Base-by-base conservation (phyloP, 2,113 vertebrate genomes). In the Lutjanus erythropterus region DNA sequence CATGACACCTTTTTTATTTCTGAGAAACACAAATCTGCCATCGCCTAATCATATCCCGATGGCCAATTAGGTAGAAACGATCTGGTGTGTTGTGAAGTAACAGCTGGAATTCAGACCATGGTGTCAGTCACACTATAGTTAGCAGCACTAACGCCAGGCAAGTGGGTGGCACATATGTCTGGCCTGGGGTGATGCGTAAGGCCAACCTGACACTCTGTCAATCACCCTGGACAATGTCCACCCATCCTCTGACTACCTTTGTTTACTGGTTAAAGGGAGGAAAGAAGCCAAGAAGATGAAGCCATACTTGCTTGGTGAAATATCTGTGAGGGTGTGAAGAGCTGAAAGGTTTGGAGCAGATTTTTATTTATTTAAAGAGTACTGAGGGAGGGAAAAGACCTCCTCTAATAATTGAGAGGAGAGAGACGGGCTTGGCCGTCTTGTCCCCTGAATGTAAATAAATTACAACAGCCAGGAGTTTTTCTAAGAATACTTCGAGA, bases 51-150 rank as follows among this genome's bases (percentile, higher is more conserved):
- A 83, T 27, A 50, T 59, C 53, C 53, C 66, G 31, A 25, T 56
- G 58, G 68, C 60, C 59, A 84, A 87, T 80, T 62, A 75, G 76
- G 31, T n/a, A 35, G 16, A 29, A 75, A 31, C 2, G 5, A 25
- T 44, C 5, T 5, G 3, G 49, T 74, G 56, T 61, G 46, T 35
- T 55, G 39, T 52, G 46, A 64, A 76, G 73, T 56, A 85, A 77
- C 84, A 88, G 90, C 88, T 89, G 85, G 62, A 84, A 71, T 68
- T 71, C 66, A 78, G 74, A 59, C 15, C 77, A 53, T 31, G 58
- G 81, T 87, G 90, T 81, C 85, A 86, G 67, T 78, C 81, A 70
- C 61, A 71, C 80, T 91, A 90, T 88, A 88, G 83, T 88, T 91
- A 92, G 90, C 82, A 75, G 80, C 73, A 53, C 47, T 72, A 71